Conservation (phyloP, 2,888 invertebrate species). For the Synergus umbraculus region DNA sequence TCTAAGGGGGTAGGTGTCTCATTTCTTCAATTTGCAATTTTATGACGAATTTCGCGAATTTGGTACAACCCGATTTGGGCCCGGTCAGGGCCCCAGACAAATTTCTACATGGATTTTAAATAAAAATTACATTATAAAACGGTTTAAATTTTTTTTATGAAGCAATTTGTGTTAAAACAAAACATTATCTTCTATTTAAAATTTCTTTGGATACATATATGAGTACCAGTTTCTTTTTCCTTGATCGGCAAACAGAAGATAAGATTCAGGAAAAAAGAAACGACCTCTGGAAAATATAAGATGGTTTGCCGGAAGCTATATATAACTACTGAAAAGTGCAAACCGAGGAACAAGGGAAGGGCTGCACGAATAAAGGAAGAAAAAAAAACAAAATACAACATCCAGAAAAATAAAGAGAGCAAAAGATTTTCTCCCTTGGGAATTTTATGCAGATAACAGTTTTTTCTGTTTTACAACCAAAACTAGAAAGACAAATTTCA, state of each 20-base stretch:
- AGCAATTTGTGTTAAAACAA: not conserved
- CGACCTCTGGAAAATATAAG: constrained; percentile 55
- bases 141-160: too few relatives aligned
- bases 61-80: too few relatives aligned
- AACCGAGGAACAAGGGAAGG: constrained; percentile 38
- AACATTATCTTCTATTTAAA: not conserved
- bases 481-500: constrained; percentile 52
- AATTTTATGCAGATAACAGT: constrained; percentile 48
- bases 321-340: not conserved
- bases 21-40: constrained; percentile 3
- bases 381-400: constrained; percentile 30
- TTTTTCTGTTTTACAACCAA: constrained; percentile 49
- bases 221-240: constrained; percentile 49
- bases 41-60: not conserved
- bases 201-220: not conserved
- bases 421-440: constrained; percentile 45
- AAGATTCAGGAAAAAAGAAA: constrained; percentile 59
- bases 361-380: constrained; percentile 34
- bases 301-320: constrained; percentile 41
- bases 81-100: too few relatives aligned
- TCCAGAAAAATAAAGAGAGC: constrained; percentile 45
- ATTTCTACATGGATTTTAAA: too few relatives aligned
- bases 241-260: constrained; percentile 55
- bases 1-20: not conserved
- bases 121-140: too few relatives aligned